Percentiles rank a stretch among this genome's conserved stretches.
These are phyloP conservation scores for Aphelinus certus DNA, from an alignment of 1,140 invertebrate species.

Conservation along the genomic window DNA sequence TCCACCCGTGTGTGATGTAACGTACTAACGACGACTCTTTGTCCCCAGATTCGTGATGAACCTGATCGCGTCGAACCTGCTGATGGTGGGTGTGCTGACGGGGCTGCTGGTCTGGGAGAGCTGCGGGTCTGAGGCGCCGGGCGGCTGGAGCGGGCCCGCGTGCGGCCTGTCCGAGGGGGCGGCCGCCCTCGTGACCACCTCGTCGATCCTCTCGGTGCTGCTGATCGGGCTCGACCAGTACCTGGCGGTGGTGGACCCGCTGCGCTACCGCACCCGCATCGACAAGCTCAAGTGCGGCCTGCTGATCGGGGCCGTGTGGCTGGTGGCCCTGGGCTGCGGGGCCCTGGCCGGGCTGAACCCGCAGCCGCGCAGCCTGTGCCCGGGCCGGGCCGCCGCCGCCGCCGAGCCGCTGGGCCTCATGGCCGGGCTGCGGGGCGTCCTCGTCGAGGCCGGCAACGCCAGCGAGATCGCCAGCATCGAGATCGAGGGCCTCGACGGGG, in stretches of 20 bases:
- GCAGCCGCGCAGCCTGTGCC: conserved; percentile 66
- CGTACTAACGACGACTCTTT: no score
- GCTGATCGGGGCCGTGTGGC: conserved; percentile 76
- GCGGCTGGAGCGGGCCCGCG: conserved; percentile 52
- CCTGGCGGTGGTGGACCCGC: conserved; percentile 85
- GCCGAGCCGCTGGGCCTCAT: no score
- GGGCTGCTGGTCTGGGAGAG: conserved; percentile 68
- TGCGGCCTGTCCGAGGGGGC: conserved; percentile 57
- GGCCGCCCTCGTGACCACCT: conserved; percentile 57
- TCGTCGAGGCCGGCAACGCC: conserved; percentile 26
- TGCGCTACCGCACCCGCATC: conserved; percentile 83
- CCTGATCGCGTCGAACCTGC: conserved; percentile 72
- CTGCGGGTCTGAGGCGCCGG: conserved; percentile 35
- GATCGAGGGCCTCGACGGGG: conserved; percentile 7
- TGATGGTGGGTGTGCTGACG: conserved; percentile 71
- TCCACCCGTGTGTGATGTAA: no score
- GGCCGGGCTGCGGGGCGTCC: conserved; percentile 5
- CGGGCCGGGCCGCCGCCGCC: neutral
- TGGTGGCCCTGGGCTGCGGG: conserved; percentile 70
- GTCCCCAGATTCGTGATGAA: conserved; percentile 74
- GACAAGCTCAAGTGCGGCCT: conserved; percentile 76
- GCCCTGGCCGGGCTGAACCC: conserved; percentile 66
- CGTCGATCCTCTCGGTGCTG: conserved; percentile 76
- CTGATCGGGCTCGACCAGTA: conserved; percentile 88
- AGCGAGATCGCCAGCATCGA: conserved; percentile 32